These are phyloP conservation scores for Pilophorus perplexus DNA, from an alignment of 2,888 invertebrate genomes.

Conservation along the genomic window DNA sequence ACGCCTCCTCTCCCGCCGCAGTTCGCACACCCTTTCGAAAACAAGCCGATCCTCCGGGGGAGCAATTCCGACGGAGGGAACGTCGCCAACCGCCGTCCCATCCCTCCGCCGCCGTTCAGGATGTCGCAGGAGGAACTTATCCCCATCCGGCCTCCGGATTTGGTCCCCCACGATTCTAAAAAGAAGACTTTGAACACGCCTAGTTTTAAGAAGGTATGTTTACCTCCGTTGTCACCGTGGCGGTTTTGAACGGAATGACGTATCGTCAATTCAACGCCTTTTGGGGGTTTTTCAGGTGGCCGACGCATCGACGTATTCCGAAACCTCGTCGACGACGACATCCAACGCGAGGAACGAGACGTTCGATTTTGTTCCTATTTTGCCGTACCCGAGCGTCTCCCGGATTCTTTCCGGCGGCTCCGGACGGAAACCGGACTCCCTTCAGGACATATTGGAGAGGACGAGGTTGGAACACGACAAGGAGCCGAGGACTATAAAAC, in stretches of 20 bases:
- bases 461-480: conserved; percentile 52
- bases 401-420: conserved; percentile 82
- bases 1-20: conserved; percentile 82
- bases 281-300: too few species aligned
- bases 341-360: conserved; percentile 50
- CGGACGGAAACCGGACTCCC: conserved; percentile 72
- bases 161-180: conserved; percentile 57
- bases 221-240: too few species aligned
- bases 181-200: conserved; percentile 75
- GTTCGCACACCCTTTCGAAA: conserved; percentile 78
- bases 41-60: conserved; percentile 79
- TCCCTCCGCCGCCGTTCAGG: conserved; percentile 66
- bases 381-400: conserved; percentile 78
- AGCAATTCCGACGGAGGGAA: conserved; percentile 60
- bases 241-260: too few species aligned
- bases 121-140: conserved; percentile 71
- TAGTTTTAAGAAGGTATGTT: conserved; percentile 64
- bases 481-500: conserved; percentile 57
- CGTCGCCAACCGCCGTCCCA: conserved; percentile 70
- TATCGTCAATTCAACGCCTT: too few species aligned
- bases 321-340: conserved; percentile 49
- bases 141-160: conserved; percentile 70
- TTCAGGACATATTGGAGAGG: conserved; percentile 70
- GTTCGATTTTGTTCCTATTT: conserved; percentile 64
- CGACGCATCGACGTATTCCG: conserved; percentile 49